Conservation (phyloP, 2,888 invertebrate genomes). For the Nomada flava region DNA sequence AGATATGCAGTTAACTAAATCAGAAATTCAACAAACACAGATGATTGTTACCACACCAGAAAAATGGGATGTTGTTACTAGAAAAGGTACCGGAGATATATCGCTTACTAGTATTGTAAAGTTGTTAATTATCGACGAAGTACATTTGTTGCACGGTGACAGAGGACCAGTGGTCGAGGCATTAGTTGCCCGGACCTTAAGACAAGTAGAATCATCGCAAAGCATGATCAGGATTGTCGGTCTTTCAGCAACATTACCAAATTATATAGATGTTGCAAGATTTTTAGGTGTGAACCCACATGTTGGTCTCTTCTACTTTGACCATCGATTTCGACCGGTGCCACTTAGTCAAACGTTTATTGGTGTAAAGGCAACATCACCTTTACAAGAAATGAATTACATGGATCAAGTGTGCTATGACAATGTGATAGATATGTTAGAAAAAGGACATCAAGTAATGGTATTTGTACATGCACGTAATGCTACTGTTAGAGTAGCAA, state of each 20-base stretch:
- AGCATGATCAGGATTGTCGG: conserved; percentile 99
- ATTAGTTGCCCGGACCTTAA: conserved; percentile 96
- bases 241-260: conserved; percentile 98
- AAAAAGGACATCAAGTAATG: conserved; percentile 97
- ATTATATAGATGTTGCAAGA: conserved; percentile 97
- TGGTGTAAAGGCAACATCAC: conserved; percentile 90
- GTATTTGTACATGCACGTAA: conserved; percentile 99
- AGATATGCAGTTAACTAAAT: conserved; percentile 98
- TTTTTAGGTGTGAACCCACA: conserved; percentile 97
- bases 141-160: conserved; percentile 98
- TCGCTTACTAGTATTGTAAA: conserved; percentile 95
- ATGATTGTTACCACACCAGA: conserved; percentile 99
- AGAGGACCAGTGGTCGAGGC: conserved; percentile 99
- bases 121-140: conserved; percentile 98
- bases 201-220: conserved; percentile 96
- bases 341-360: conserved; percentile 96
- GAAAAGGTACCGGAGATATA: conserved; percentile 96
- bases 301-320: conserved; percentile 97
- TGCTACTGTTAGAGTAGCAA: conserved; percentile 96
- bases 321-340: conserved; percentile 97
- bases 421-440: conserved; percentile 94
- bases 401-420: conserved; percentile 98
- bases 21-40: conserved; percentile 97
- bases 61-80: conserved; percentile 99
- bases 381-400: conserved; percentile 88